Base-by-base conservation (phyloP, 2,797 vertebrate genomes). In the Macropodus opercularis region DNA sequence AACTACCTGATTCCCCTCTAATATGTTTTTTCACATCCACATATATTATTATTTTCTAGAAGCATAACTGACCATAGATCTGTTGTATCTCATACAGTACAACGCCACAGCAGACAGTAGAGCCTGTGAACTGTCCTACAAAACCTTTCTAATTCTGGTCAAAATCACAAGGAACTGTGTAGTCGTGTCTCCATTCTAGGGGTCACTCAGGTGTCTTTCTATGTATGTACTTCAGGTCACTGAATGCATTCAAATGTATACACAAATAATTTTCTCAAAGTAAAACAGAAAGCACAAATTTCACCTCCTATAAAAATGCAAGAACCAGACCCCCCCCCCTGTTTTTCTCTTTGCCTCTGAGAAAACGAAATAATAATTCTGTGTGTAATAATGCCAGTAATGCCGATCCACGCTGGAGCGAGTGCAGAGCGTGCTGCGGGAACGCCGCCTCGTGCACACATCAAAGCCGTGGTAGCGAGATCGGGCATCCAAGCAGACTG, bases 331-430 rank as follows among this genome's bases (percentile, higher is more conserved):
- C n/a, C n/a, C 47, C 42, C 49, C 21, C 35, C 39, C 18, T 21
- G 23, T 27, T 48, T 62, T 15, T 31, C 39, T 24, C 51, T 23
- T 58, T 63, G 38, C 73, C 75, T 80, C 69, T 44, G 62, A 80
- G 78, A 72, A 84, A 78, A 78, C 63, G n/a, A 55, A 78, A 86
- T 78, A 77, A 72, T 79, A 74, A 87, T 85, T 89, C 80, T 56
- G 66, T 85, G 79, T 88, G 81, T 88, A 72, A 81, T 84, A 79
- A 77, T 74, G 84, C 80, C 87, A 87, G 75, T 77, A 70, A 77
- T 75, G 75, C 72, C 82, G 60, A 67, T 73, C 63, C 70, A 62
- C 77, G 66, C 39, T 15, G 46, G 54, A 69, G 71, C 3, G 9
- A 71, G 68, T 4, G 5, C 49, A 14, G 38, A 15, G 47, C n/a